A percentile compares a stretch with the other conserved stretches of the same genome.
phyloP scores from a whole-genome alignment of 2,113 vertebrate species.

The Varanus salvator region DNA sequence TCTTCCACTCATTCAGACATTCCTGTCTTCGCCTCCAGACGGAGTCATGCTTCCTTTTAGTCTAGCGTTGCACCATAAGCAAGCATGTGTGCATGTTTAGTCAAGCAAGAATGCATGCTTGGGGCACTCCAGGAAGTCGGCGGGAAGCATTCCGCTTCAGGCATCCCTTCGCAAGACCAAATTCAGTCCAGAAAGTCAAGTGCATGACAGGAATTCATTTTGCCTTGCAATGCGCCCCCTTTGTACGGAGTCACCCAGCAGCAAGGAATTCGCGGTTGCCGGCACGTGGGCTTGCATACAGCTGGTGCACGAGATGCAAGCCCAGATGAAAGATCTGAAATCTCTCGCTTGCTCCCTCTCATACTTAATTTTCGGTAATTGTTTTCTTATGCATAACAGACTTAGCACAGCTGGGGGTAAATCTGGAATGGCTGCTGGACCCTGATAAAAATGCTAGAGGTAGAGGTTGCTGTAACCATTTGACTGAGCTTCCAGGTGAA shows the following conservation, averaged over 20 bases:
- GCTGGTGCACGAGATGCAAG: background rate
- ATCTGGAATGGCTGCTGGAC: no score
- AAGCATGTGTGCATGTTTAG: no score
- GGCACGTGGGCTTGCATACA: background rate
- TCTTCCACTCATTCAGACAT: background rate
- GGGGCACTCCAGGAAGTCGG: background rate
- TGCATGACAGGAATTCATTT: background rate
- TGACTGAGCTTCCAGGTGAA: no score
- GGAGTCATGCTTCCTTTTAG: background rate
- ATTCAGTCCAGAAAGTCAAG: background rate
- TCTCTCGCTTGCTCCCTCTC: background rate
- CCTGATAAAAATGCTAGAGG: no score
- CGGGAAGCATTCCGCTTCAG: no score
- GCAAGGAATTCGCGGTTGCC: background rate
- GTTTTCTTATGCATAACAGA: background rate
- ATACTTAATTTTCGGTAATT: background rate
- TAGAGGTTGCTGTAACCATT: no score
- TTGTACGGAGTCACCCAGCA: background rate
- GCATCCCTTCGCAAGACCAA: no score
- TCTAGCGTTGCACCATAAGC: background rate
- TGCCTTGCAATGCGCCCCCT: background rate
- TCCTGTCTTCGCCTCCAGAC: background rate
- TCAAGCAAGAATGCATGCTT: background rate
- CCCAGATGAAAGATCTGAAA: background rate
- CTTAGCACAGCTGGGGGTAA: background rate